Conservation (phyloP, 2,888 invertebrate species). For the Calliphora vomitoria region DNA sequence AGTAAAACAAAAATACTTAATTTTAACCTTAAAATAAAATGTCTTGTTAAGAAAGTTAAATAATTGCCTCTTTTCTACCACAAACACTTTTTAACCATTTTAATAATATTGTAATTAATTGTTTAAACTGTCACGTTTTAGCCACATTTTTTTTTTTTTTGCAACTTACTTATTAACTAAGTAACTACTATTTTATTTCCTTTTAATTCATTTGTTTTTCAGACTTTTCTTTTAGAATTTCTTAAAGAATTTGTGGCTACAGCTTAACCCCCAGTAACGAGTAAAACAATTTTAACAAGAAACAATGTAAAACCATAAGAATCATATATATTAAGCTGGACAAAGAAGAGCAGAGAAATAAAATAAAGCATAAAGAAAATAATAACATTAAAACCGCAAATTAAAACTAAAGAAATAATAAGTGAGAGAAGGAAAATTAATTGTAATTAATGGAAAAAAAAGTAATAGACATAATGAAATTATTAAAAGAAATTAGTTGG, state of each 20-base stretch:
- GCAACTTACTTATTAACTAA: background rate
- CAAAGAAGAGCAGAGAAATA: background rate
- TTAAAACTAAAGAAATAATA: slow-evolving; percentile 36
- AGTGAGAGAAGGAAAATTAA: slow-evolving; percentile 7
- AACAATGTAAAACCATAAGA: slow-evolving; percentile 20
- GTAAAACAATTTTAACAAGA: background rate
- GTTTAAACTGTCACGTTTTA: slow-evolving; percentile 35
- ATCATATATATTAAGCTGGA: background rate
- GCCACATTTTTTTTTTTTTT: background rate
- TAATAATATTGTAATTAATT: slow-evolving; percentile 23
- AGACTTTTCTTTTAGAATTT: background rate
- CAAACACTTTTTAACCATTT: background rate
- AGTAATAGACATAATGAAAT: slow-evolving; percentile 34
- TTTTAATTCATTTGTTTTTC: background rate
- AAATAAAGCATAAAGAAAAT: background rate
- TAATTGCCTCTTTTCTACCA: background rate
- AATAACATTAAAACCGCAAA: slow-evolving; percentile 29
- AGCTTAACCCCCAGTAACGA: background rate
- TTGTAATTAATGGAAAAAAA: background rate
- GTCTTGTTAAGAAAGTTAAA: too few species aligned
- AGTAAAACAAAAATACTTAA: too few species aligned
- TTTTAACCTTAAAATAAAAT: too few species aligned
- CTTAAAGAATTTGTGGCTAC: background rate
- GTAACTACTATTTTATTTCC: too few species aligned
- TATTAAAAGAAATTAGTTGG: slow-evolving; percentile 4